Base-by-base conservation (phyloP, 2,797 vertebrate species). In the Petrocephalus sullivani region DNA sequence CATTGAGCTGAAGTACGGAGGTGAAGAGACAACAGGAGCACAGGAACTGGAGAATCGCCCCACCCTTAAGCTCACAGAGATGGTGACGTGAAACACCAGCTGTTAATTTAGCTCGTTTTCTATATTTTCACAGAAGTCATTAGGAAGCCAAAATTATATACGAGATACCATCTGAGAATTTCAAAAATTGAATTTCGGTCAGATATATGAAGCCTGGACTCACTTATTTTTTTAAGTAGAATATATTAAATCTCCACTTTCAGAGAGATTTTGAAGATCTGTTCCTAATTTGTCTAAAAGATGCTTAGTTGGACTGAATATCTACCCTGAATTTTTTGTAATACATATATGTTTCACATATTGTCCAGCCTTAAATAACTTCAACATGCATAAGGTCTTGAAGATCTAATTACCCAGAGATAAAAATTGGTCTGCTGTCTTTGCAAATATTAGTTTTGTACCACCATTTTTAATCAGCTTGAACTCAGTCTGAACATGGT, bases 371-470 rank as follows among this genome's bases (percentile, higher is more conserved):
- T 85, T 85, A 56, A 85, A 56, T 23, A 28, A 85, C 12, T 12
- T 51, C 81, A 33, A 16, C 21, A 56, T 85, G 51, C 9, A 85
- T 53, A 54, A 85, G 51, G 21, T 28, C 10, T n/a, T 23, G 4
- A 54, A 12, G 4, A 14, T 23, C n/a, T 51, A 54, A 51, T 83
- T 51, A 83, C 81, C 19, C 81, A 21, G 23, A 21, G 81, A 53
- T 83, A 53, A 53, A 10, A 83, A 83, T 46, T 83, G 49, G 51
- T 83, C n/a, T 16, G 9, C n/a, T n/a, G 49, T 19, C 49, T 84
- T 54, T 84, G 9, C 82, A 85, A 85, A 56, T 85, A 85, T 56
- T 85, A 51, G 51, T 85, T 85, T 56, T 85, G 49, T 54, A 6
- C 49, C 21, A 51, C n/a, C 21, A 5, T 28, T 54, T 54, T 46